These are phyloP conservation scores for Cecidostiba fungosa DNA, from an alignment of 2,888 invertebrate species.

Conservation along the genomic window DNA sequence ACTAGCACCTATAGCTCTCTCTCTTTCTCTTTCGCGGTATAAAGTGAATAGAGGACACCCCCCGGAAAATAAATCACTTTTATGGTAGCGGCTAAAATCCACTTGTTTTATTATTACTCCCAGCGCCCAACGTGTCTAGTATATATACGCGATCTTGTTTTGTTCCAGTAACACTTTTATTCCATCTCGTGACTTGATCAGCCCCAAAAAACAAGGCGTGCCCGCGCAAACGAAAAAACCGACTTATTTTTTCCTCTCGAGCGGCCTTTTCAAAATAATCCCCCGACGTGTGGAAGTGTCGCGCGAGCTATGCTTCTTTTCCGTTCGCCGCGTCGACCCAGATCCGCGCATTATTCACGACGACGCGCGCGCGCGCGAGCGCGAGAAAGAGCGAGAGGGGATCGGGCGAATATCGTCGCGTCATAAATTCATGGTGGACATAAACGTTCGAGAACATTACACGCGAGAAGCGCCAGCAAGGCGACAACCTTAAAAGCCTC, in stretches of 20 bases:
- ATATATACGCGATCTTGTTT: constrained; percentile 20
- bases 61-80: constrained; percentile 54
- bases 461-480: constrained; percentile 53
- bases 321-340: constrained; percentile 45
- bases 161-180: constrained; percentile 24
- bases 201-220: constrained; percentile 1
- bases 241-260: neutral
- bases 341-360: constrained; percentile 63
- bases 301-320: constrained; percentile 50
- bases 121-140: neutral
- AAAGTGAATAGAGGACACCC: constrained; percentile 42
- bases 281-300: neutral
- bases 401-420: constrained; percentile 56
- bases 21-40: constrained; percentile 3
- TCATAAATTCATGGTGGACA: constrained; percentile 63
- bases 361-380: neutral
- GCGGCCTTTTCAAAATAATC: constrained; percentile 42
- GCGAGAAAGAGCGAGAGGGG: neutral
- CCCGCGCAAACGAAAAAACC: neutral
- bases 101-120: constrained; percentile 45
- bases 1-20: neutral
- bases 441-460: constrained; percentile 60
- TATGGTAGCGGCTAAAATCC: constrained; percentile 50
- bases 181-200: neutral
- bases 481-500: constrained; percentile 61